These are phyloP conservation scores for Phallusia fumigata DNA, from an alignment of 23 tunicate species.

Conservation along the genomic window DNA sequence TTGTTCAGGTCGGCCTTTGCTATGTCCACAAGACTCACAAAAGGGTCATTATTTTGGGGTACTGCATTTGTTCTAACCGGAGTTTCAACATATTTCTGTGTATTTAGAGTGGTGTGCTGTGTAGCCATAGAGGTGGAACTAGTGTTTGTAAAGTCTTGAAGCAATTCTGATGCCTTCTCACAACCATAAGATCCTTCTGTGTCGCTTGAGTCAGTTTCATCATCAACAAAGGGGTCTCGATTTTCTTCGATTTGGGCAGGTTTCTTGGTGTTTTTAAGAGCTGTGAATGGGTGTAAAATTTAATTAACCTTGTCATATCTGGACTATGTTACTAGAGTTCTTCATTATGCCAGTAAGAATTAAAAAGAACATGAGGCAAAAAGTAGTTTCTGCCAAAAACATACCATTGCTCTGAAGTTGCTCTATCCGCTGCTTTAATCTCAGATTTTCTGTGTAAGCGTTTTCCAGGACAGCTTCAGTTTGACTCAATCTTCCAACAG, in stretches of 20 bases:
- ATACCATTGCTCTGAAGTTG: conserved; percentile 27
- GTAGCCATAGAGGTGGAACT: neutral
- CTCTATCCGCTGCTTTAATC: conserved; percentile 11
- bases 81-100: neutral
- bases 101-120: neutral
- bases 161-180: conserved; percentile 16
- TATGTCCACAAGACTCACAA: conserved; percentile 35
- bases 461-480: conserved; percentile 32
- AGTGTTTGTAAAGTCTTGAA: neutral
- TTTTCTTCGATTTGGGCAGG: neutral
- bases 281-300: no score
- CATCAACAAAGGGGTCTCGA: neutral
- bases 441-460: conserved; percentile 37
- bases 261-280: neutral
- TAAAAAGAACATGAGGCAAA: no score
- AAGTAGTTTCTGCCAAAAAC: no score
- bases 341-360: no score
- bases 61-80: neutral
- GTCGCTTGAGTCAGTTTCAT: conserved; percentile 42
- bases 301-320: no score
- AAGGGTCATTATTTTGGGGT: conserved; percentile 27
- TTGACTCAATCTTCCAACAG: conserved; percentile 9
- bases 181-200: conserved; percentile 32
- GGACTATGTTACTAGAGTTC: no score
- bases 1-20: conserved; percentile 48